Conservation (phyloP, 2,888 invertebrate species). For the Cosmia trapezina region DNA sequence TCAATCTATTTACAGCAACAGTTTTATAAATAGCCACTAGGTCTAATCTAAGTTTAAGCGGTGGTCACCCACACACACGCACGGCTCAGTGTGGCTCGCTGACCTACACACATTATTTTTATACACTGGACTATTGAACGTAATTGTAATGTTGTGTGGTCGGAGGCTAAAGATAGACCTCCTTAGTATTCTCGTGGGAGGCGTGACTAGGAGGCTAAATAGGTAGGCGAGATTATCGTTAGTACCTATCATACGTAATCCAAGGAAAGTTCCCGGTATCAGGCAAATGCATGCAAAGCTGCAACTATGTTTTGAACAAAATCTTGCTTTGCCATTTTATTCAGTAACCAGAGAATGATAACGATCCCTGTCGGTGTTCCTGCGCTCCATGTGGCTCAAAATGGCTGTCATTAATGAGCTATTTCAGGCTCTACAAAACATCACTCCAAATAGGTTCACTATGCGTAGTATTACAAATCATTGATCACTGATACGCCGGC, state of each 20-base stretch:
- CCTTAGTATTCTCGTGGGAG: constrained; percentile 6
- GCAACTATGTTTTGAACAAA: too few species aligned
- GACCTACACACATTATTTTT: constrained; percentile 33
- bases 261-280: not conserved
- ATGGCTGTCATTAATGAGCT: constrained; percentile 7
- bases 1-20: not conserved
- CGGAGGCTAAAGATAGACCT: constrained; percentile 19
- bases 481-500: constrained; percentile 48
- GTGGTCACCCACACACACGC: constrained; percentile 24
- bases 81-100: constrained; percentile 6
- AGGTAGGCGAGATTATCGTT: not conserved
- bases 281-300: not conserved
- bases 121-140: constrained; percentile 5
- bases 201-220: constrained; percentile 14
- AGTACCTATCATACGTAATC: not conserved
- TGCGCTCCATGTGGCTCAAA: not conserved
- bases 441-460: constrained; percentile 19
- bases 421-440: constrained; percentile 1
- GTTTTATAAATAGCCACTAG: constrained; percentile 20
- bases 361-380: not conserved
- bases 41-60: constrained; percentile 11
- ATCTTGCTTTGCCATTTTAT: not conserved
- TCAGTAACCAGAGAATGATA: not conserved
- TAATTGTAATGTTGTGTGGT: constrained; percentile 40
- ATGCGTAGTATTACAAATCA: constrained; percentile 58